Evolutionary conservation across 2,888 invertebrate genomes (phyloP).

Genomic region (Acholoe squamosa): DNA sequence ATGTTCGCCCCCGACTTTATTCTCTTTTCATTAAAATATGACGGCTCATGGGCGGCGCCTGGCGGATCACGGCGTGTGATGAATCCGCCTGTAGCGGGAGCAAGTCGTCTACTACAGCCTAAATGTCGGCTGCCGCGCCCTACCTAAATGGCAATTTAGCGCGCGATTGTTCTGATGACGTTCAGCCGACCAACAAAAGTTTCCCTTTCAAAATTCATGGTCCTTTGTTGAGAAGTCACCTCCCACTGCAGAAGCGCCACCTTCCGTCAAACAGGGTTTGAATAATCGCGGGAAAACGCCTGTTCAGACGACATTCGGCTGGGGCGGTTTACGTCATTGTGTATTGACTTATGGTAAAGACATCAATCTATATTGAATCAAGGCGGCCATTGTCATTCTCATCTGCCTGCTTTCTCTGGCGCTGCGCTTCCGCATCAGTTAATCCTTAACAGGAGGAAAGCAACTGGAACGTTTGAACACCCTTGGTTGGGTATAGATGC

Average conservation of each 20-base stretch:
- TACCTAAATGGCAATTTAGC: conserved; percentile 20
- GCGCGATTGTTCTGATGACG: conserved; percentile 17
- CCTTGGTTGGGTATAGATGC: conserved; percentile 1
- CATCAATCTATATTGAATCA: conserved; percentile 56
- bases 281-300: conserved; percentile 46
- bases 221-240: not conserved
- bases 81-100: conserved; percentile 15
- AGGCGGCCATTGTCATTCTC: conserved; percentile 41
- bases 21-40: conserved; percentile 47
- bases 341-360: conserved; percentile 56
- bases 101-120: not conserved
- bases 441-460: conserved; percentile 13
- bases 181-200: conserved; percentile 33
- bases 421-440: not conserved
- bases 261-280: conserved; percentile 12
- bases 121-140: not conserved
- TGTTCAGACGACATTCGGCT: not conserved
- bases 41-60: not conserved
- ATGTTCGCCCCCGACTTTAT: conserved; percentile 38
- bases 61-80: not conserved
- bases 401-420: conserved; percentile 31
- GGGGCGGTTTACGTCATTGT: conserved; percentile 39
- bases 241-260: not conserved
- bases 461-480: conserved; percentile 32
- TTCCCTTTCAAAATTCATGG: conserved; percentile 25